Evolutionary conservation across 2,113 vertebrate genomes (phyloP), one percentile per base, ranked within the genome.

Genomic region (Poecilia latipinna): DNA sequence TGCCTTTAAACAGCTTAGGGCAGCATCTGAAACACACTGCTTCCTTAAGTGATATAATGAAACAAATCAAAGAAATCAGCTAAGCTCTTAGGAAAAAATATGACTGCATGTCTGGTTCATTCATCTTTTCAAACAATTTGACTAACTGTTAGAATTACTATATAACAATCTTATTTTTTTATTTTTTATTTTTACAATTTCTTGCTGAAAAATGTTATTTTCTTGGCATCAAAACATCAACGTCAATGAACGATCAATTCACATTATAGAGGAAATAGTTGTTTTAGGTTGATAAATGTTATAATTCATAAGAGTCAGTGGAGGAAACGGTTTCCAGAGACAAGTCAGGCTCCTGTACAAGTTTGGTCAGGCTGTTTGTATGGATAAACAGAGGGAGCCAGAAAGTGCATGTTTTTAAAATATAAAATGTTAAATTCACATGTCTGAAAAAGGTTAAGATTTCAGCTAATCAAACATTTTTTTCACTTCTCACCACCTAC

Each of bases 181-280:
- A 1, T 12, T 12, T 12, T 3, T 12, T 12, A 2, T 51, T 4
- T 42, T 24, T 22, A 22, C 51, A 54, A 3, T 54, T 54, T 22
- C 7, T 54, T 22, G 6, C 22, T 24, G 19, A 54, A 24, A 54
- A 24, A n/a, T n/a, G 0, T n/a, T 57, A 0, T 5, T 48, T 57
- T 57, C 7, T n/a, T 22, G 17, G 8, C 2, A 8, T 57, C 24
- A 24, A 22, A 10, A 10, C 17, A 24, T n/a, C 5, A 24, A 12
- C 26, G 37, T 44, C 7, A 67, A 17, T 32, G 39, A 29, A 69
- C 62, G 61, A 85, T 62, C 15, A 31, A 72, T 75, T 69, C 11
- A 35, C 10, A 68, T 63, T 67, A 67, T 15, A 62, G n/a, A 6
- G 2, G 37, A 66, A 42, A 67, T 24, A 61, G 33, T 35, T 68